Base-by-base conservation (phyloP, 2,888 invertebrate genomes). In the Eretmocerus hayati region DNA sequence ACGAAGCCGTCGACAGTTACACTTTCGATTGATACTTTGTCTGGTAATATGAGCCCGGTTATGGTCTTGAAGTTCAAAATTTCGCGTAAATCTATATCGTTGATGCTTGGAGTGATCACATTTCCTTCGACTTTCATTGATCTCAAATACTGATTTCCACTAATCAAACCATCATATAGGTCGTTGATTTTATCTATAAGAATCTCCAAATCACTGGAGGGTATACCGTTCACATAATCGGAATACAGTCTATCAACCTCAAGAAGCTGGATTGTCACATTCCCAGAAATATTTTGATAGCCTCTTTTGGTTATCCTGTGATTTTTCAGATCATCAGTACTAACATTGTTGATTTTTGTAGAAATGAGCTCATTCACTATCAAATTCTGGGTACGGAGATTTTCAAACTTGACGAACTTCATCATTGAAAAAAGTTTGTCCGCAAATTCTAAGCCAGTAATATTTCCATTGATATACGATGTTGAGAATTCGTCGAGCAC, bases 381-480 rank as follows among this genome's bases (percentile, higher is more conserved):
- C 11, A 66, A 52, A 2, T 74, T 77, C 5, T 55, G 57, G 0
- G 77, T 49, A 13, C 63, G 57, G 2, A 81, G 58, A 49, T 74
- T 68, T 35, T 75, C 67, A 26, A 81, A 75, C 38, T 62, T 64
- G 1, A 77, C 66, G 42, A 72, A 63, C 1, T 74, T 74, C 3
- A 70, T 64, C 2, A 78, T 56, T 8, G 60, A 55, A 6, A 65
- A 60, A 0, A 76, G 47, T 37, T 69, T 59, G 0, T 36, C 15
- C 1, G 18, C 26, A 36, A 67, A 65, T 3, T 56, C 42, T 1
- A 36, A 32, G 1, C 46, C 37, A 4, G 58, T 46, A 4, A 62
- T 48, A n/a, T 56, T 46, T 5, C 44, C 45, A 37, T 61, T 62
- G 3, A 66, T 11, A 6, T 21, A 54, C 2, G 48, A 38, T 15